Base-by-base conservation (phyloP, 2,888 invertebrate genomes). In the Halocaridina rubra region DNA sequence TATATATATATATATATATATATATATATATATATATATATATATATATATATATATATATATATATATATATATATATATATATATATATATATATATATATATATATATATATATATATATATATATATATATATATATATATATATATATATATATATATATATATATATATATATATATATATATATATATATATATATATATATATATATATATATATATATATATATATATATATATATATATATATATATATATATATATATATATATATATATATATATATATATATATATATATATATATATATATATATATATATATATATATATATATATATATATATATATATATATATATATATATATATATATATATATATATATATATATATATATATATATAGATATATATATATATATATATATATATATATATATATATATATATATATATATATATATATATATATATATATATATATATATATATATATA, bases 41-140 rank as follows among this genome's bases (percentile, higher is more conserved):
- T 61, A 30, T 61, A 76, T 76, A 59, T 76, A 61, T 76, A 29
- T 76, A 61, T 61, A 57, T 76, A 61, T 76, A 57, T 76, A 59
- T 61, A 27, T 29, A 27, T 76, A 57, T 76, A 39, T 67, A 33
- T 78, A 32, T 78, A 78, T 64, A 59, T 78, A 39, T 64, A 78
- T 67, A 64, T 78, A 33, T 78, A 59, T 33, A 39, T 59, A 64
- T 67, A 64, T 78, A n/a, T 67, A 67, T 64, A 24, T 33, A 29
- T 39, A 33, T 64, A 22, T 32, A 33, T 78, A 61, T 33, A 22
- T 59, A 64, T 33, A 64, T 24, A 33, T 33, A 78, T 78, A 39
- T 64, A 67, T 33, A 64, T 67, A 67, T 59, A 39, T 59, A n/a
- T 78, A 39, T 78, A 33, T 78, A 59, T 64, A 78, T 32, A 78